phyloP scores from a whole-genome alignment of 2,113 vertebrate species.

The Apeltes quadracus region DNA sequence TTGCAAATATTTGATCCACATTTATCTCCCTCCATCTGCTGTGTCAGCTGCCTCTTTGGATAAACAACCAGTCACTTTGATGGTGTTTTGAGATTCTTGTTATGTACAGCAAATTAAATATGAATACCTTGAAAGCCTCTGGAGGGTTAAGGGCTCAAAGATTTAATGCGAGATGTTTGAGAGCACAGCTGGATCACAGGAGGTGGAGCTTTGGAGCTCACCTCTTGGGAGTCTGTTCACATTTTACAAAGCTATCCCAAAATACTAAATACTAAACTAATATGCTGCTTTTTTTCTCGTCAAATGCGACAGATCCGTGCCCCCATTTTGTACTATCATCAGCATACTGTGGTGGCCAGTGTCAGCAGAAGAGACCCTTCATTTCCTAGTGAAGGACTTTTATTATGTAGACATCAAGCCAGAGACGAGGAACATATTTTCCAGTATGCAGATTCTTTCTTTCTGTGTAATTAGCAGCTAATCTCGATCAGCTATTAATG shows the following conservation, averaged over 20 bases:
- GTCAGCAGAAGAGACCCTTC: slow-evolving; percentile 25
- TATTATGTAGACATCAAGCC: slow-evolving; percentile 13
- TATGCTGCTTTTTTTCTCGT: slow-evolving; percentile 22
- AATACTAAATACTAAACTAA: slow-evolving; percentile 38
- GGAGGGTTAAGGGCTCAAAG: slow-evolving; percentile 21
- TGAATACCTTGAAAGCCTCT: slow-evolving; percentile 34
- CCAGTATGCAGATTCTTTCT: slow-evolving; percentile 15
- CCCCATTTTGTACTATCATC: slow-evolving; percentile 1
- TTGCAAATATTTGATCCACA: slow-evolving; percentile 15
- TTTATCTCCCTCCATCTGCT: slow-evolving; percentile 29
- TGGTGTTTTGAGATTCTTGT: slow-evolving; percentile 40
- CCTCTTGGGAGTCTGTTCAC: slow-evolving; percentile 24
- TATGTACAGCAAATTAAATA: slow-evolving; percentile 50
- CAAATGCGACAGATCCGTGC: slow-evolving; percentile 16
- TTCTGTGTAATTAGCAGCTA: slow-evolving; percentile 41
- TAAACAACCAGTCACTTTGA: slow-evolving; percentile 42
- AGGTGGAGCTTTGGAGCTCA: slow-evolving; percentile 28
- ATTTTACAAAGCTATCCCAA: slow-evolving; percentile 32
- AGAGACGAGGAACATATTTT: slow-evolving; percentile 26
- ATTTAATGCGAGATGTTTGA: slow-evolving; percentile 56
- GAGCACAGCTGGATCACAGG: slow-evolving; percentile 31
- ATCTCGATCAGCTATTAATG: slow-evolving; percentile 48
- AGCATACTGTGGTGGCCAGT: neutral
- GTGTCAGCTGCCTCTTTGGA: slow-evolving; percentile 44
- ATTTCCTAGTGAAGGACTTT: neutral